These are phyloP conservation scores for Sternarchorhynchus goeldii DNA, from an alignment of 2,797 vertebrate species.

Conservation along the genomic window DNA sequence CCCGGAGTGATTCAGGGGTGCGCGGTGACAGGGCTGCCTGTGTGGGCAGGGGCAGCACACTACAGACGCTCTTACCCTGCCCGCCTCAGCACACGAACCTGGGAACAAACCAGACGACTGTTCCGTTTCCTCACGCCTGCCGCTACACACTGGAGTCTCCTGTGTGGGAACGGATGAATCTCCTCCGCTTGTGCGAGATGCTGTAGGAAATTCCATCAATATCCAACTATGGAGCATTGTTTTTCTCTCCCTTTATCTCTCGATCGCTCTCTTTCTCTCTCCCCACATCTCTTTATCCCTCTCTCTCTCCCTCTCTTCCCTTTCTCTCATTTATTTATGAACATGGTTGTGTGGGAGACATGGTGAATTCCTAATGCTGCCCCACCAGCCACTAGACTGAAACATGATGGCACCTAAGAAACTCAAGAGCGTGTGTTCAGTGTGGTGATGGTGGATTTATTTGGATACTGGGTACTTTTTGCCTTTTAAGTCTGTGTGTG, in stretches of 20 bases:
- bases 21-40: background rate
- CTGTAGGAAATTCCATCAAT: background rate
- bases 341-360: background rate
- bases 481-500: no score
- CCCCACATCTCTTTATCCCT: no score
- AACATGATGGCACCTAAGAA: no score
- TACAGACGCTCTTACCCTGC: background rate
- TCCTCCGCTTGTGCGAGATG: background rate
- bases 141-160: background rate
- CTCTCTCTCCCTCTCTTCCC: background rate
- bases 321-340: background rate
- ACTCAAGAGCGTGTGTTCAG: no score
- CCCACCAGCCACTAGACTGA: no score
- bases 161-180: background rate
- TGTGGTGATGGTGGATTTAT: no score
- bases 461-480: no score
- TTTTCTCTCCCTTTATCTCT: background rate
- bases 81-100: background rate
- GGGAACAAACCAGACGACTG: background rate
- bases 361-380: background rate
- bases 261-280: no score
- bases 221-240: no score
- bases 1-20: constrained; percentile 19
- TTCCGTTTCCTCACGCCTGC: background rate
- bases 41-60: background rate